Percentiles rank a stretch among this genome's conserved stretches.
Conservation (phyloP, 1,140 invertebrate species). For the Metaphire vulgaris region DNA sequence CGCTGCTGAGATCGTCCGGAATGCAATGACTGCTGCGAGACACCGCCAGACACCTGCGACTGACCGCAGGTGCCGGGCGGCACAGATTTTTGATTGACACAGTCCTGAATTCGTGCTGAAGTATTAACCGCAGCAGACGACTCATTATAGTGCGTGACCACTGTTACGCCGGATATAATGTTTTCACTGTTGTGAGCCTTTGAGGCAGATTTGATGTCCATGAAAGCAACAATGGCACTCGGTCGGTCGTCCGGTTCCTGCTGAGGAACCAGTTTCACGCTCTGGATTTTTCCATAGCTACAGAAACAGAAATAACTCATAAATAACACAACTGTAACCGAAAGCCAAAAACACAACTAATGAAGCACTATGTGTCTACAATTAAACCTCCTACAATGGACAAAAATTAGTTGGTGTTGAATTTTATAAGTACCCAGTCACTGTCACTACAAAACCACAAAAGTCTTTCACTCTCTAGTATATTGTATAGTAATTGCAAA, state of each 20-base stretch:
- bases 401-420: too few species aligned
- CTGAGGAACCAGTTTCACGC: slow-evolving; percentile 76
- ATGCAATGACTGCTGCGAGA: background rate
- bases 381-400: too few species aligned
- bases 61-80: background rate
- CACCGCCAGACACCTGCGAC: background rate
- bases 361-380: too few species aligned
- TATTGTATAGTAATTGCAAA: too few species aligned
- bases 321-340: background rate
- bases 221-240: slow-evolving; percentile 84
- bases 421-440: too few species aligned
- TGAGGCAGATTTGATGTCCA: slow-evolving; percentile 90
- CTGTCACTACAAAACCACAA: too few species aligned
- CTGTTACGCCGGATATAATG: slow-evolving; percentile 71
- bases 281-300: slow-evolving; percentile 93
- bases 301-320: slow-evolving; percentile 44
- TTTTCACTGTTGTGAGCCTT: slow-evolving; percentile 85
- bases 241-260: slow-evolving; percentile 60
- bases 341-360: background rate
- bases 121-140: slow-evolving; percentile 53
- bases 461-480: too few species aligned
- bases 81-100: background rate
- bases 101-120: background rate
- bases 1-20: background rate
- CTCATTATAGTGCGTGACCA: slow-evolving; percentile 88